Conservation (phyloP, 2,888 invertebrate genomes). For the Hemaris fuciformis region DNA sequence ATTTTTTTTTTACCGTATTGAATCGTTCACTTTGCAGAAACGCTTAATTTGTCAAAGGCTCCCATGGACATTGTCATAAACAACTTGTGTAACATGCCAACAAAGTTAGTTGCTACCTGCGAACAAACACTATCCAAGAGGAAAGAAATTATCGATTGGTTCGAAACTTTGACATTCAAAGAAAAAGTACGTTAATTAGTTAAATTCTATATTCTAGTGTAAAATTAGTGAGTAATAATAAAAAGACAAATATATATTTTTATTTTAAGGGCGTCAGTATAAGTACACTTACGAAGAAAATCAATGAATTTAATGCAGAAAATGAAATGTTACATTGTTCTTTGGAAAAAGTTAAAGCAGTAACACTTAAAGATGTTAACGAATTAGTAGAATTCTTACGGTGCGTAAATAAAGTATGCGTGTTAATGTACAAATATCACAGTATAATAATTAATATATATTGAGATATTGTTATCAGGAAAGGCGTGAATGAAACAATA, state of each 20-base stretch:
- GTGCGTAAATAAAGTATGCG: constrained; percentile 32
- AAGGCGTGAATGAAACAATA: constrained; percentile 54
- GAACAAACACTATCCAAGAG: constrained; percentile 59
- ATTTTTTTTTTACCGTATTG: neutral
- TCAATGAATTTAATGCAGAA: constrained; percentile 62
- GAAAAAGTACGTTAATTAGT: constrained; percentile 54
- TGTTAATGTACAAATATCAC: neutral
- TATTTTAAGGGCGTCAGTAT: constrained; percentile 47
- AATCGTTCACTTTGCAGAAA: neutral
- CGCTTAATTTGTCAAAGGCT: constrained; percentile 20
- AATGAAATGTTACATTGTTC: constrained; percentile 57
- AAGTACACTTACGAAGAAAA: constrained; percentile 52
- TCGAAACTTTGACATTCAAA: constrained; percentile 49
- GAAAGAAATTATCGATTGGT: constrained; percentile 66
- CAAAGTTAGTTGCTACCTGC: constrained; percentile 57
- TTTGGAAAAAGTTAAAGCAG: constrained; percentile 52
- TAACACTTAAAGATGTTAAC: constrained; percentile 50
- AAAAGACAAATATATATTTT: neutral
- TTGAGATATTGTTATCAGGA: constrained; percentile 40
- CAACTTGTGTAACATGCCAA: constrained; percentile 56
- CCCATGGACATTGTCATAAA: constrained; percentile 45
- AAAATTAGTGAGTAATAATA: neutral
- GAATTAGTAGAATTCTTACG: constrained; percentile 54
- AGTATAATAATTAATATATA: neutral
- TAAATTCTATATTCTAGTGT: neutral